Base-by-base conservation (phyloP, 2,888 invertebrate species). In the Xestia xanthographa region DNA sequence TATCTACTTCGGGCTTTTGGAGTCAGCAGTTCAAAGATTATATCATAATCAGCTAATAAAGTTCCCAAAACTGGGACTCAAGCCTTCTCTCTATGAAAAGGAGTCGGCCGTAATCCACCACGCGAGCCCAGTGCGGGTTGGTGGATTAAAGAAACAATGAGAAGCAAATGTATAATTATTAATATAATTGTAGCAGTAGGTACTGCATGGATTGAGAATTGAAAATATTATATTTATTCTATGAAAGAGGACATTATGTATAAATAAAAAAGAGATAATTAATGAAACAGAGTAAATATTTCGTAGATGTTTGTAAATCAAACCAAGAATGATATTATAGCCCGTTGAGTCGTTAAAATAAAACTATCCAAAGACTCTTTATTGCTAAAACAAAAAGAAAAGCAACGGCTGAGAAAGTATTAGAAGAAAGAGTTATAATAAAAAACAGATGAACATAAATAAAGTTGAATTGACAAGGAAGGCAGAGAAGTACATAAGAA, bases 1-100 rank as follows among this genome's bases (percentile, higher is more conserved):
- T 91, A 92, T 77, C 48, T 89, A 93, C 92, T 94, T 92, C 92
- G 91, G 93, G 91, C 88, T 88, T 88, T 91, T 93, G 95, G 91
- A 92, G 89, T 92, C 93, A 91, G 94, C 94, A 90, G 91, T 91
- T 50, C 65, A 71, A 58, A 53, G 34, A 20, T 29, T 45, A 58
- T n/a, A n/a, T n/a, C 22, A 29, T 14, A 60, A 73, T 73, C 1
- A 22, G 29, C 4, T 17, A 26, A 26, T 2, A 34, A 29, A n/a
- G 1, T 29, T 41, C 11, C 20, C 17, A 62, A 9, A 29, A 1
- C 8, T 53, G 11, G 22, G 14, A 50, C 34, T 41, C 29, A 9
- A 34, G 17, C 63, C 4, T 53, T 20, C 38, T 9, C 17, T 26
- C 4, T 34, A 1, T 26, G 8, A 43, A 60, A 14, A n/a, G 5